Evolutionary conservation across 2,797 vertebrate genomes (phyloP).

Genomic region (Macroramphosus scolopax): DNA sequence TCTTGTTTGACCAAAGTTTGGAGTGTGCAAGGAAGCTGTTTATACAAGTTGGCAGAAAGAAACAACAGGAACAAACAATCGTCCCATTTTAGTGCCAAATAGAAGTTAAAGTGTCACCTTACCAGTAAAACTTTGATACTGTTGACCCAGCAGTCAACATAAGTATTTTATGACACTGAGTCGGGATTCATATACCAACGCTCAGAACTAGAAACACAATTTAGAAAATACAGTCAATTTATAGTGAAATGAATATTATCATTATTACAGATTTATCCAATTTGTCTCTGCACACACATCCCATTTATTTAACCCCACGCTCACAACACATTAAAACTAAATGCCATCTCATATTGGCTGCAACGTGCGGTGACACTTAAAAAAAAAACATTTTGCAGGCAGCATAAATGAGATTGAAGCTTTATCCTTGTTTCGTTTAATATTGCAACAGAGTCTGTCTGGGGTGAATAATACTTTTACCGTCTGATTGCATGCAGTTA

Average conservation of each 20-base stretch:
- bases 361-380: not conserved
- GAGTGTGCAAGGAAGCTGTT: slow-evolving; percentile 21
- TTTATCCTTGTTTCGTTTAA: slow-evolving; percentile 12
- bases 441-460: slow-evolving; percentile 15
- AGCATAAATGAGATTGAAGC: slow-evolving; percentile 13
- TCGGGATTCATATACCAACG: too few species aligned
- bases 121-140: slow-evolving; percentile 5
- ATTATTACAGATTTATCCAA: too few species aligned
- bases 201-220: too few species aligned
- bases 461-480: too few species aligned
- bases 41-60: slow-evolving; percentile 3
- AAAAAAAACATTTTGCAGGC: too few species aligned
- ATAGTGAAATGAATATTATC: too few species aligned
- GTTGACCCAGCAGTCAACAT: not conserved
- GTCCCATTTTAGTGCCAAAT: not conserved
- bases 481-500: too few species aligned
- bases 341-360: slow-evolving; percentile 14
- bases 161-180: too few species aligned
- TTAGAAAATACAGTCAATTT: too few species aligned
- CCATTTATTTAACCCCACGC: too few species aligned
- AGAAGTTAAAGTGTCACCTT: slow-evolving; percentile 7
- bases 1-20: slow-evolving; percentile 26
- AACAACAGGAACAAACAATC: not conserved
- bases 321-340: too few species aligned
- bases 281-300: too few species aligned